Conservation (phyloP, 2,797 vertebrate genomes). For the Phalloptychus januarius region DNA sequence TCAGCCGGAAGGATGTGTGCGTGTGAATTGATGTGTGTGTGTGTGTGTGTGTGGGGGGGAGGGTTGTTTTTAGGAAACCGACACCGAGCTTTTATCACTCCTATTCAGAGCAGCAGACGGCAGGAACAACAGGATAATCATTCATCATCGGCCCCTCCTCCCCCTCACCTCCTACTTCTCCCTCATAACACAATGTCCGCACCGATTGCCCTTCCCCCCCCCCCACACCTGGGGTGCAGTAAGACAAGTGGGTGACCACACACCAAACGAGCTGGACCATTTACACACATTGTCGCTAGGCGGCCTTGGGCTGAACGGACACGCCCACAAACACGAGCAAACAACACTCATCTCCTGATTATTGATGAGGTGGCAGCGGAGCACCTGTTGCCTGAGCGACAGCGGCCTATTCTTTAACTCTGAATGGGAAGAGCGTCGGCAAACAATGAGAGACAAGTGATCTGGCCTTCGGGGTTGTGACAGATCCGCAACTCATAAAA, state of each 20-base stretch:
- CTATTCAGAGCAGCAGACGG: conserved; percentile 52
- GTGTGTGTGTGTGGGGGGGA: conserved; percentile 15
- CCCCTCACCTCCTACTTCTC: conserved; percentile 9
- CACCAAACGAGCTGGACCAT: conserved; percentile 31
- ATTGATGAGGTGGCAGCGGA: conserved; percentile 47
- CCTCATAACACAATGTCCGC: conserved; percentile 57
- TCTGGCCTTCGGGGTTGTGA: conserved; percentile 17
- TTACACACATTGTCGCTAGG: conserved; percentile 65
- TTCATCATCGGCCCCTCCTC: conserved; percentile 53
- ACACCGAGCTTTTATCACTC: conserved; percentile 54
- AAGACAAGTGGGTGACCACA: conserved; percentile 48
- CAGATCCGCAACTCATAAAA: conserved; percentile 18
- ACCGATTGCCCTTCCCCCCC: conserved; percentile 62
- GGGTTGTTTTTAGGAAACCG: conserved; percentile 43
- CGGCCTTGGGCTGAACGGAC: conserved; percentile 32
- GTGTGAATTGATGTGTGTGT: conserved; percentile 8
- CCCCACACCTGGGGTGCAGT: conserved; percentile 57
- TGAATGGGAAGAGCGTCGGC: conserved; percentile 31
- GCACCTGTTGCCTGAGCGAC: conserved; percentile 73
- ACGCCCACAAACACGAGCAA: conserved; percentile 6
- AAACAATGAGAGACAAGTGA: conserved; percentile 42
- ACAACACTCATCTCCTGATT: conserved; percentile 34
- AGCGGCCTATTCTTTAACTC: conserved; percentile 45
- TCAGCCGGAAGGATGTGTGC: conserved; percentile 15
- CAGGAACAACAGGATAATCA: conserved; percentile 46